Evolutionary conservation across 2,888 invertebrate species (phyloP).

Genomic region (Psylliodes chrysocephalus): DNA sequence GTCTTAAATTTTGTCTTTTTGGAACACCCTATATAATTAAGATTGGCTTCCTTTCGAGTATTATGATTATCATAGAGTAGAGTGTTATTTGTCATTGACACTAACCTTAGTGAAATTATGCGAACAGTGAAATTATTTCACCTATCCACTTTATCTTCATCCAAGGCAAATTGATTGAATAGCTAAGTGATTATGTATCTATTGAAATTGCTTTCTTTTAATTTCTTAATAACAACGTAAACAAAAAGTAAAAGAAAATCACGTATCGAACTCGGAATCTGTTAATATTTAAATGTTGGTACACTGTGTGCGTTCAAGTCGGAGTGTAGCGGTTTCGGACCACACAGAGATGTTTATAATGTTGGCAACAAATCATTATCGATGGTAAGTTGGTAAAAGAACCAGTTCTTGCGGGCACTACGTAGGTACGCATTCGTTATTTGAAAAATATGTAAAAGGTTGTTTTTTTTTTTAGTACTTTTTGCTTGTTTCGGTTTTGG

Average conservation of each 20-base stretch:
- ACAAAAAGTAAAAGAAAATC: not conserved
- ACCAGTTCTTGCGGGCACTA: slow-evolving; percentile 43
- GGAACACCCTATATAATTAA: too few relatives aligned
- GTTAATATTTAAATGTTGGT: slow-evolving; percentile 51
- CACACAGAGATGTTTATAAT: slow-evolving; percentile 52
- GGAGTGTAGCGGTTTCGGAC: slow-evolving; percentile 48
- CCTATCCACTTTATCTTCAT: too few relatives aligned
- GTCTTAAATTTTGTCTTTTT: too few relatives aligned
- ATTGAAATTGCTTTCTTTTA: not conserved
- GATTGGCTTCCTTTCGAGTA: too few relatives aligned
- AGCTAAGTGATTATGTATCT: too few relatives aligned
- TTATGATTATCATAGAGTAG: too few relatives aligned
- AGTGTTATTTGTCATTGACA: too few relatives aligned
- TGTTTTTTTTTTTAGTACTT: slow-evolving; percentile 4
- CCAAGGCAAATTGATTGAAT: too few relatives aligned
- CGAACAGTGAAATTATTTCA: too few relatives aligned
- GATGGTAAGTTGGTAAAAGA: slow-evolving; percentile 49
- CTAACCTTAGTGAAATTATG: too few relatives aligned
- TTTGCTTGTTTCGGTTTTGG: slow-evolving; percentile 19
- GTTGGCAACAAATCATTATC: slow-evolving; percentile 55
- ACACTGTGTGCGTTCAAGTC: slow-evolving; percentile 51
- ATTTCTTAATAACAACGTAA: not conserved
- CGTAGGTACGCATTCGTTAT: slow-evolving; percentile 41
- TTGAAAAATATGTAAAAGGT: slow-evolving; percentile 42
- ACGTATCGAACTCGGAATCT: slow-evolving; percentile 50